Percentiles rank a stretch among this genome's conserved stretches.
Conservation (phyloP, 2,797 vertebrate genomes). For the Pseudopleuronectes americanus region DNA sequence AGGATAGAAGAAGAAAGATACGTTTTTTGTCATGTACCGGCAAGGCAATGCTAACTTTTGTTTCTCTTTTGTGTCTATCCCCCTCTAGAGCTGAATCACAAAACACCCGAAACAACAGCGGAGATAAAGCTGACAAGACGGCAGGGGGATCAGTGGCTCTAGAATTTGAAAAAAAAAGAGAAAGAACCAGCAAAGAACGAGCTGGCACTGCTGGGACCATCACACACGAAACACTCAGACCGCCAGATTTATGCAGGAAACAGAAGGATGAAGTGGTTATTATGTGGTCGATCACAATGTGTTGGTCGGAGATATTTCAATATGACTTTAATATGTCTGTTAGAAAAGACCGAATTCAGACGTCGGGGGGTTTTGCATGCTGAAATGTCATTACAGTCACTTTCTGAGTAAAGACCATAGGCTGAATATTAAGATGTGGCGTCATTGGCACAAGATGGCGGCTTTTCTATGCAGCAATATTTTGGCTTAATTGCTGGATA, state of each 20-base stretch:
- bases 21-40: slow-evolving; percentile 49
- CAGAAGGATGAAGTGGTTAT: slow-evolving; percentile 60
- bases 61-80: slow-evolving; percentile 38
- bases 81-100: slow-evolving; percentile 62
- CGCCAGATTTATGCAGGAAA: slow-evolving; percentile 65
- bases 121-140: slow-evolving; percentile 63
- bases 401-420: slow-evolving; percentile 17
- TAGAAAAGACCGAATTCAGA: slow-evolving; percentile 47
- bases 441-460: no score
- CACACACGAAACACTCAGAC: slow-evolving; percentile 50
- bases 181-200: slow-evolving; percentile 50
- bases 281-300: slow-evolving; percentile 63
- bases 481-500: no score
- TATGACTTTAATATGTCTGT: slow-evolving; percentile 59
- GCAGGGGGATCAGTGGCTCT: slow-evolving; percentile 43
- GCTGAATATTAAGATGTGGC: no score
- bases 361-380: slow-evolving; percentile 43
- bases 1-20: slow-evolving; percentile 55
- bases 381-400: slow-evolving; percentile 55
- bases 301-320: slow-evolving; percentile 59
- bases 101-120: slow-evolving; percentile 63
- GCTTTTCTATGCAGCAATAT: no score
- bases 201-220: slow-evolving; percentile 53
- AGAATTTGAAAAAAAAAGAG: slow-evolving; percentile 35
- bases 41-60: slow-evolving; percentile 50